Conservation (phyloP, 2,797 vertebrate species). For the Acrossocheilus wenchowensis region DNA sequence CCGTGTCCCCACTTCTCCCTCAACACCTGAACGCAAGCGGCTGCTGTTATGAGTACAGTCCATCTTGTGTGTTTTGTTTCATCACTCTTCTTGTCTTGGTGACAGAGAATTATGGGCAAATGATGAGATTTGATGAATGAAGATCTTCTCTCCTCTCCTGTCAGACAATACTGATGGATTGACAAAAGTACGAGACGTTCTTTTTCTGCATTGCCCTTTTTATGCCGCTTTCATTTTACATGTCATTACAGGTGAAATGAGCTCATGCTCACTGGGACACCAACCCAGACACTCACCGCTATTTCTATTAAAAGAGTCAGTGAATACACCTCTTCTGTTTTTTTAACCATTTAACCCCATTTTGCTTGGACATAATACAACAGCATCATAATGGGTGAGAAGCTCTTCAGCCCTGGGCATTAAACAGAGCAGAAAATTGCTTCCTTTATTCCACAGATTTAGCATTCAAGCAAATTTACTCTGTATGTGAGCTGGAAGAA, state of each 20-base stretch:
- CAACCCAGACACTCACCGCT: not conserved
- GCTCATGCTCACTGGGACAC: constrained; percentile 9
- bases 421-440: not conserved
- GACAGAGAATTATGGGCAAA: constrained; percentile 53
- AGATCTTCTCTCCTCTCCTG: constrained; percentile 48
- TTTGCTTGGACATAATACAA: not conserved
- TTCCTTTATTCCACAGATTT: not conserved
- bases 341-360: constrained; percentile 13
- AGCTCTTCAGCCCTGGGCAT: not conserved
- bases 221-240: constrained; percentile 59
- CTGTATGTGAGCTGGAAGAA: not conserved
- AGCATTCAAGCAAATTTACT: not conserved
- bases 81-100: constrained; percentile 32
- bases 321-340: constrained; percentile 25
- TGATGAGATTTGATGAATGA: constrained; percentile 52
- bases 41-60: not conserved
- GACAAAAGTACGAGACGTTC: constrained; percentile 46
- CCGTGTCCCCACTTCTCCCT: not conserved
- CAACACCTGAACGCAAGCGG: not conserved
- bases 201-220: constrained; percentile 36
- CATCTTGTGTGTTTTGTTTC: constrained; percentile 33
- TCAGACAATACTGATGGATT: constrained; percentile 53
- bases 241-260: constrained; percentile 60
- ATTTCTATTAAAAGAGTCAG: constrained; percentile 10
- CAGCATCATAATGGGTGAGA: constrained; percentile 3